Conservation (phyloP, 2,888 invertebrate species). For the Zhengitettix transpicula region DNA sequence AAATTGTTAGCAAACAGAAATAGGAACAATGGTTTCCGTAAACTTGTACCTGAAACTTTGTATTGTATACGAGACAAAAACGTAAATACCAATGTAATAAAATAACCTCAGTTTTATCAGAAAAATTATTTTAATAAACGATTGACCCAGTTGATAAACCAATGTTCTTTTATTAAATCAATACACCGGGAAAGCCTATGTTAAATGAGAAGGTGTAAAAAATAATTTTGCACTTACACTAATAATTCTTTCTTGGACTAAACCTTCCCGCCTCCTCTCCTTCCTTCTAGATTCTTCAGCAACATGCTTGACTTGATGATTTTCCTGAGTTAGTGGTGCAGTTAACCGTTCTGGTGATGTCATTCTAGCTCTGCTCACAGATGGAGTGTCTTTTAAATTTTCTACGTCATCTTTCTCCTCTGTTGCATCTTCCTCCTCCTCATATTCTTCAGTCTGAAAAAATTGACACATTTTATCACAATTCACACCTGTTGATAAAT, state of each 20-base stretch:
- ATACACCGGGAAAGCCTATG: no score
- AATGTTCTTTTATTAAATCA: no score
- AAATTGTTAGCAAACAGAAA: no score
- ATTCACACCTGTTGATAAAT: no score
- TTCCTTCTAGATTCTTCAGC: conserved; percentile 6
- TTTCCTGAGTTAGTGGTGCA: background rate
- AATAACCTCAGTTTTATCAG: no score
- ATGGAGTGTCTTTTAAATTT: conserved; percentile 20
- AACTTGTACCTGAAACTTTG: background rate
- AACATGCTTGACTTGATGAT: background rate
- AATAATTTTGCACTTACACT: conserved; percentile 33
- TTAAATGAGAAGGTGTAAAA: background rate
- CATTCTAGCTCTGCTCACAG: conserved; percentile 14
- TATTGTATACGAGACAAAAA: no score
- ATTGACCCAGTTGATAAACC: no score
- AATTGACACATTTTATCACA: background rate
- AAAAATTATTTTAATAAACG: no score
- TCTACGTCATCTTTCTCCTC: conserved; percentile 22
- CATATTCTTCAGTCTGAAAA: conserved; percentile 11
- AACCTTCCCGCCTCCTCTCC: conserved; percentile 24
- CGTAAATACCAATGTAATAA: no score
- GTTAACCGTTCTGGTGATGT: conserved; percentile 17
- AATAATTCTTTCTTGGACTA: conserved; percentile 45
- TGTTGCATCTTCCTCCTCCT: conserved; percentile 14
- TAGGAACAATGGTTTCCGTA: background rate